Evolutionary conservation across 1,140 invertebrate genomes (phyloP).

Genomic region (Orius insidiosus): DNA sequence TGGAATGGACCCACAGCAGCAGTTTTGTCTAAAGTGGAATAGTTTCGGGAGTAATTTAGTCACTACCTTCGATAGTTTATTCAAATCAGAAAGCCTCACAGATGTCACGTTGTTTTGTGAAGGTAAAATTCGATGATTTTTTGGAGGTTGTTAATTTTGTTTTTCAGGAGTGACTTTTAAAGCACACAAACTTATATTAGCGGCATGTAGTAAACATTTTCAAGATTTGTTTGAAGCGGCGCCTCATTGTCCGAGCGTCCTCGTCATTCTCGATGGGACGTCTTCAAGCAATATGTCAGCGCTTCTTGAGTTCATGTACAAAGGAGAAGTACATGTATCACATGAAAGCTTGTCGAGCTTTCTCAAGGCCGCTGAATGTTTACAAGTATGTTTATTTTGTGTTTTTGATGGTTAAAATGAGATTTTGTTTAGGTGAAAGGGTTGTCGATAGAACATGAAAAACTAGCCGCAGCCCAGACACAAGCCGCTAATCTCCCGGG

Average conservation of each 20-base stretch:
- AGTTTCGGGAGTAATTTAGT: constrained; percentile 76
- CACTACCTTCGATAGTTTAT: constrained; percentile 70
- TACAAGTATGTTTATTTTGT: constrained; percentile 40
- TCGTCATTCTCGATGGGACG: constrained; percentile 76
- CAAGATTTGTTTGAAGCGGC: constrained; percentile 80
- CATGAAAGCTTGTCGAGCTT: constrained; percentile 76
- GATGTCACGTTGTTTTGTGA: constrained; percentile 81
- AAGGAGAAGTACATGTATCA: constrained; percentile 77
- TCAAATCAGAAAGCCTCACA: constrained; percentile 74
- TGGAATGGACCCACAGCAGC: constrained; percentile 72
- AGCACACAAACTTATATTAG: constrained; percentile 77
- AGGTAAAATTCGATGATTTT: constrained; percentile 38
- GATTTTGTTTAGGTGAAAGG: constrained; percentile 48
- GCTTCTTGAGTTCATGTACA: constrained; percentile 84
- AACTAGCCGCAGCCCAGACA: constrained; percentile 43
- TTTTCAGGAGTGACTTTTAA: constrained; percentile 77
- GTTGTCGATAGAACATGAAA: constrained; percentile 58
- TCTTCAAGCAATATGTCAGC: constrained; percentile 75
- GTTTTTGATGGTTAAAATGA: constrained; percentile 11
- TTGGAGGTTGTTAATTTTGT: constrained; percentile 11
- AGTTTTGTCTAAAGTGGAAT: constrained; percentile 83
- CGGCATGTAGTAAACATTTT: constrained; percentile 86
- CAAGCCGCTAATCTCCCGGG: constrained; percentile 12
- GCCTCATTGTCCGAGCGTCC: constrained; percentile 56
- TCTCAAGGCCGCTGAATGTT: constrained; percentile 73